phyloP scores from a whole-genome alignment of 2,888 invertebrate genomes.

The Phragmatobia fuliginosa region DNA sequence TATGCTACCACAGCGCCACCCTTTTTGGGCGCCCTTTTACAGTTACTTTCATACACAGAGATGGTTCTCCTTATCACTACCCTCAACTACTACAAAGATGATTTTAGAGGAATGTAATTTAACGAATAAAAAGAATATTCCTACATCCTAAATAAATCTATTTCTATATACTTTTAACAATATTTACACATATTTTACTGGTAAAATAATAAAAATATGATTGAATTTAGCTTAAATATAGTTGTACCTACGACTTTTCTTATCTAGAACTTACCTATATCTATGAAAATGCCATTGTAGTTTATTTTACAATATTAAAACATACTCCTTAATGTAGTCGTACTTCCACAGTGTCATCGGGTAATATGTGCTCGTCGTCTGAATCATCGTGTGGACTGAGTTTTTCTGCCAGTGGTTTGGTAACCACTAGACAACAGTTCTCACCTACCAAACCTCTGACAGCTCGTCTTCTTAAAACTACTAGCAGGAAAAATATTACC shows the following conservation, averaged over 20 bases:
- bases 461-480: slow-evolving; percentile 86
- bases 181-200: not conserved
- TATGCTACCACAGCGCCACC: too few species aligned
- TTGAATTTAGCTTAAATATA: not conserved
- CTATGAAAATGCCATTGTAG: slow-evolving; percentile 9
- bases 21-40: too few species aligned
- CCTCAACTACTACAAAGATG: too few species aligned
- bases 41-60: too few species aligned
- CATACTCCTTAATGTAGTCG: slow-evolving; percentile 66
- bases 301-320: not conserved
- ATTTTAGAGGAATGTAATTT: not conserved
- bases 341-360: slow-evolving; percentile 80
- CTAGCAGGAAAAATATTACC: slow-evolving; percentile 87
- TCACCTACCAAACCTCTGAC: slow-evolving; percentile 82
- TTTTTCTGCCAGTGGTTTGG: slow-evolving; percentile 69
- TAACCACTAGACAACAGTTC: slow-evolving; percentile 67
- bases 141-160: not conserved
- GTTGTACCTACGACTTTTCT: not conserved
- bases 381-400: slow-evolving; percentile 77
- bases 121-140: not conserved
- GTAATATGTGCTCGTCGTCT: slow-evolving; percentile 73
- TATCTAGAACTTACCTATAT: not conserved
- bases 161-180: not conserved
- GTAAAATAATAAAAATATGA: not conserved
- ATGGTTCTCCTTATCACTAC: too few species aligned